These are phyloP conservation scores for Heterodera carotae DNA, from an alignment of 1,140 invertebrate genomes.

Conservation along the genomic window DNA sequence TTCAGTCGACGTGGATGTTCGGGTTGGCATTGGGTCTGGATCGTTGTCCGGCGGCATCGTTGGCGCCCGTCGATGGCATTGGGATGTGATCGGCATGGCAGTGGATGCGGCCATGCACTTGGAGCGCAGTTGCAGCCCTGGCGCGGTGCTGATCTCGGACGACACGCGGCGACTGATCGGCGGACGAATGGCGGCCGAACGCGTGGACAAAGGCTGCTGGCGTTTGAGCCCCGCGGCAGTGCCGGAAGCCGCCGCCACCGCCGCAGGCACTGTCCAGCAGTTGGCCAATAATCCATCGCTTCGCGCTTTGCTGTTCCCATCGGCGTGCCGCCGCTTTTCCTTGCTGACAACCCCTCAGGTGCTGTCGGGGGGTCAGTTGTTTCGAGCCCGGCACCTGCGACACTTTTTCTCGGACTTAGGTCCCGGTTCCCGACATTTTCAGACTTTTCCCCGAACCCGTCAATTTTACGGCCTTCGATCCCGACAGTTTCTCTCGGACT, in stretches of 20 bases:
- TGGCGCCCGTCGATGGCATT: conserved; percentile 62
- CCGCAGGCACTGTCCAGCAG: background rate
- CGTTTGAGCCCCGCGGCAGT: conserved; percentile 29
- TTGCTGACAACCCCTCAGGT: conserved; percentile 60
- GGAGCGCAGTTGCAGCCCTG: conserved; percentile 38
- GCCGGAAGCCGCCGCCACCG: no score
- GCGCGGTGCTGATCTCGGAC: conserved; percentile 51
- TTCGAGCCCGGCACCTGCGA: no score
- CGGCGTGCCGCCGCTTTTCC: conserved; percentile 54
- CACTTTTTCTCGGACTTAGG: no score
- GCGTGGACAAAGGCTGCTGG: conserved; percentile 40
- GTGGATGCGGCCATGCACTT: conserved; percentile 54
- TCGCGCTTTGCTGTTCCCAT: conserved; percentile 40
- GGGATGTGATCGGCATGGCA: conserved; percentile 59
- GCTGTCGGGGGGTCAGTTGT: no score
- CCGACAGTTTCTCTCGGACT: no score
- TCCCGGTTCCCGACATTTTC: no score
- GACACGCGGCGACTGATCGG: conserved; percentile 44
- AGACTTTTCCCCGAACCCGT: no score
- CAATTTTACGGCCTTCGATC: no score
- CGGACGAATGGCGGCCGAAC: conserved; percentile 34
- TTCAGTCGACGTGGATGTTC: conserved; percentile 54
- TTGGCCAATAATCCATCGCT: conserved; percentile 14
- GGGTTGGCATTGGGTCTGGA: conserved; percentile 59
- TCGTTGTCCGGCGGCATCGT: conserved; percentile 57